Conservation (phyloP, 2,797 vertebrate species). For the Chelmon rostratus region DNA sequence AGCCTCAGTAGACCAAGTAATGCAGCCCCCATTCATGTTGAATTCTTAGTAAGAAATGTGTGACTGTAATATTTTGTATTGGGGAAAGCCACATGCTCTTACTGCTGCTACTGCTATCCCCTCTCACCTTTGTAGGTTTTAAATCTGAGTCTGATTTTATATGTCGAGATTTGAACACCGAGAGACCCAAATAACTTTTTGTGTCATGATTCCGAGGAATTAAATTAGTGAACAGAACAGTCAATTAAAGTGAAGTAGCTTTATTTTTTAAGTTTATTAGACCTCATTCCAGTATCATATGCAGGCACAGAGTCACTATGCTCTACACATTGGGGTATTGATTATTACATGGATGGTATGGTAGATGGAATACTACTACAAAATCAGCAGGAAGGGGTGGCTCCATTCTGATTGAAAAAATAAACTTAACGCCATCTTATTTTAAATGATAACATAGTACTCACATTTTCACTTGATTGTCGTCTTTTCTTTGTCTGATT, state of each 20-base stretch:
- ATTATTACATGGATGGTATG: too few relatives aligned
- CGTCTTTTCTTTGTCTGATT: slow-evolving; percentile 94
- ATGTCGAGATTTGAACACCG: too few relatives aligned
- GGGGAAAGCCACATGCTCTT: neutral
- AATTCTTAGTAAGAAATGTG: slow-evolving; percentile 9
- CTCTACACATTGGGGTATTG: neutral
- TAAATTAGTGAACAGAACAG: neutral
- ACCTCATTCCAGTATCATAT: neutral
- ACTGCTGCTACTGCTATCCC: neutral
- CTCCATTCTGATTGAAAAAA: slow-evolving; percentile 1
- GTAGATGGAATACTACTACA: neutral
- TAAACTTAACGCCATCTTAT: neutral
- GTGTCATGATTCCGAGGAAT: too few relatives aligned
- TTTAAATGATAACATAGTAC: slow-evolving; percentile 60
- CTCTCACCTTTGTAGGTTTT: neutral
- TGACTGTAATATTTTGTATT: neutral
- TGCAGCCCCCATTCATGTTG: neutral
- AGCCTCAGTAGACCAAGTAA: neutral
- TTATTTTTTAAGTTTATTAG: neutral
- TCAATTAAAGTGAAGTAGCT: neutral
- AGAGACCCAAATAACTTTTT: neutral
- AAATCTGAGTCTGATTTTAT: neutral
- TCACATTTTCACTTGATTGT: slow-evolving; percentile 96
- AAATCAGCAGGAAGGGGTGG: neutral
- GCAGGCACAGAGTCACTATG: neutral